Base-by-base conservation (phyloP, 2,113 vertebrate genomes). In the Tychaedon coryphoeus region DNA sequence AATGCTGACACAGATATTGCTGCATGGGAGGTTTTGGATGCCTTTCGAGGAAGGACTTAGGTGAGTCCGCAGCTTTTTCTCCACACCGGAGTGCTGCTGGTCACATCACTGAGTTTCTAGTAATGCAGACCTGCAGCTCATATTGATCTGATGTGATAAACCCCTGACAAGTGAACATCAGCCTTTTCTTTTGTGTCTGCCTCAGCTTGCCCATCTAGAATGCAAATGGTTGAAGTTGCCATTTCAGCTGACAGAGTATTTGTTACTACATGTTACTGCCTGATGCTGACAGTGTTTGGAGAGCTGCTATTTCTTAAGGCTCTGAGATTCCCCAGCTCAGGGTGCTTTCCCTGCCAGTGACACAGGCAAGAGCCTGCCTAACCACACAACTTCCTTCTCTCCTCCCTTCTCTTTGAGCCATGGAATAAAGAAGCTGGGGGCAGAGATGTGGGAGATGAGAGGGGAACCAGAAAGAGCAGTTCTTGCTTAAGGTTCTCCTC, bases 11-110 rank as follows among this genome's bases (percentile, higher is more conserved):
- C 4, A 23, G 53, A 1, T 65, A 45, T 1, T 2, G 2, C 73
- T 38, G n/a, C 20, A 12, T 8, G 14, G 48, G 38, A 60, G 26
- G 53, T 25, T 72, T 8, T n/a, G 48, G 31, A 36, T 51, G 82
- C 11, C 4, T 36, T 64, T 67, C 0, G 17, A 90, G 42, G 69
- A 78, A 45, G 1, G 4, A 22, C 36, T n/a, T 24, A 9, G 0
- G 6, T 12, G 23, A 29, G 8, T 9, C 3, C 1, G 1, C 8
- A 11, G 24, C 34, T 31, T 84, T 24, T 54, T 42, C 70, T 58
- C 23, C 6, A 36, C 38, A 9, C 24, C 23, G 23, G 2, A 11
- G 36, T 2, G 71, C 24, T 20, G 8, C 0, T n/a, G 25, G 31
- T 53, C 60, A 38, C 7, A 25, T 33, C 61, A 23, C 25, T 1